Percentiles rank a stretch among this genome's conserved stretches.
phyloP scores from a whole-genome alignment of 2,113 vertebrate species.

The Lasiurus cinereus region DNA sequence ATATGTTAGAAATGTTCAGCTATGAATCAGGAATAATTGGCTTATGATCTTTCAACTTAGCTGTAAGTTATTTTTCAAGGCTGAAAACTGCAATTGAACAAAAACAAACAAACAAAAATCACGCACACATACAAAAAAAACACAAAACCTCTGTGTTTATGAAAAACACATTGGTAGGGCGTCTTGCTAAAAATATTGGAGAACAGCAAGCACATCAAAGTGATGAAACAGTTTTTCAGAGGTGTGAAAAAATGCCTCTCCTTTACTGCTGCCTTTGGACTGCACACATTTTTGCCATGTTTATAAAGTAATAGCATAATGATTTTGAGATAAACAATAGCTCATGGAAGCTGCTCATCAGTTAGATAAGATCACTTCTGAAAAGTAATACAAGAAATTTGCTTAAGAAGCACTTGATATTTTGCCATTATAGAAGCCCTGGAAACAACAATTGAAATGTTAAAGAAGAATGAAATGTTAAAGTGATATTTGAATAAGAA shows the following conservation, averaged over 20 bases:
- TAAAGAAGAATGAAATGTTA: neutral
- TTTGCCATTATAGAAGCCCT: neutral
- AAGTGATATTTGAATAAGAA: constrained; percentile 22
- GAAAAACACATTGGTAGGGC: neutral
- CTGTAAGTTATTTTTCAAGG: neutral
- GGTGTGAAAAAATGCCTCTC: neutral
- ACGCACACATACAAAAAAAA: too few species aligned
- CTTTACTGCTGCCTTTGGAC: neutral
- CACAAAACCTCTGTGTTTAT: neutral
- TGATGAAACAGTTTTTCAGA: neutral
- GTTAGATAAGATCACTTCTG: neutral
- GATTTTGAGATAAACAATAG: constrained; percentile 3
- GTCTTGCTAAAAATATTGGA: neutral
- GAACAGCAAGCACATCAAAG: neutral
- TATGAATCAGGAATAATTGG: neutral
- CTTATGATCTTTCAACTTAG: neutral
- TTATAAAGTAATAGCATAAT: neutral
- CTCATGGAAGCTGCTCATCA: neutral
- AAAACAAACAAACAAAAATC: neutral
- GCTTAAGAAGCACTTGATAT: neutral
- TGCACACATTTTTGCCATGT: neutral
- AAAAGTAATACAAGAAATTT: neutral
- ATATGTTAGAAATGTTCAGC: neutral
- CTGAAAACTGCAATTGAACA: neutral
- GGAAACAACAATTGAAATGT: neutral